These are phyloP conservation scores for Platichthys stellatus DNA, from an alignment of 2,113 vertebrate genomes.

Conservation along the genomic window DNA sequence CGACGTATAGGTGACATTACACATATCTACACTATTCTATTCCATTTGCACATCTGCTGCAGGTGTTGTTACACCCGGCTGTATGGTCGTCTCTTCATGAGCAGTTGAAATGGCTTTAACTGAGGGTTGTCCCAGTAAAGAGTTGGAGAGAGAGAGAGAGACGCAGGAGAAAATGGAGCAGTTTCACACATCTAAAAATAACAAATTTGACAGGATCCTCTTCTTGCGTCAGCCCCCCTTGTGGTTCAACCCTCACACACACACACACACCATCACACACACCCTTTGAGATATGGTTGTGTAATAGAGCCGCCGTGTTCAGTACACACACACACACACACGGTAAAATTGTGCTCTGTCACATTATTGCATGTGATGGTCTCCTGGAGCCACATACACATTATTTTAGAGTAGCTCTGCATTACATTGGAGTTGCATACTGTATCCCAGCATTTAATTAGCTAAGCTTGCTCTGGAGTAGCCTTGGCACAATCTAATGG, in stretches of 20 bases:
- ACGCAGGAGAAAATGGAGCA: constrained; percentile 63
- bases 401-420: not conserved
- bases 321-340: constrained; percentile 2
- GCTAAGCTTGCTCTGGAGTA: no score
- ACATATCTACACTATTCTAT: constrained; percentile 24
- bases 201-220: constrained; percentile 74
- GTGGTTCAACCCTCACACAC: constrained; percentile 56
- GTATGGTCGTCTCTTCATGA: constrained; percentile 53
- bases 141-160: constrained; percentile 25
- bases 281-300: constrained; percentile 54
- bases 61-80: constrained; percentile 40
- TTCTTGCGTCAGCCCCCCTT: constrained; percentile 61
- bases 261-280: constrained; percentile 40
- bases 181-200: constrained; percentile 79
- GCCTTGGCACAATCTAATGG: not conserved
- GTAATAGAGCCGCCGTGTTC: constrained; percentile 51
- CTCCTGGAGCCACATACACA: not conserved
- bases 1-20: constrained; percentile 28
- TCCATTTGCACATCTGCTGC: constrained; percentile 54
- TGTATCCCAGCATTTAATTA: no score
- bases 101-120: constrained; percentile 53
- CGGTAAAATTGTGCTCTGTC: constrained; percentile 11
- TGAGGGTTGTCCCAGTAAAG: constrained; percentile 59
- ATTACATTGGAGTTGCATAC: not conserved
- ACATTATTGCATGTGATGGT: constrained; percentile 10